These are phyloP conservation scores for Leptopilina boulardi DNA, from an alignment of 1,140 invertebrate genomes.

Conservation along the genomic window DNA sequence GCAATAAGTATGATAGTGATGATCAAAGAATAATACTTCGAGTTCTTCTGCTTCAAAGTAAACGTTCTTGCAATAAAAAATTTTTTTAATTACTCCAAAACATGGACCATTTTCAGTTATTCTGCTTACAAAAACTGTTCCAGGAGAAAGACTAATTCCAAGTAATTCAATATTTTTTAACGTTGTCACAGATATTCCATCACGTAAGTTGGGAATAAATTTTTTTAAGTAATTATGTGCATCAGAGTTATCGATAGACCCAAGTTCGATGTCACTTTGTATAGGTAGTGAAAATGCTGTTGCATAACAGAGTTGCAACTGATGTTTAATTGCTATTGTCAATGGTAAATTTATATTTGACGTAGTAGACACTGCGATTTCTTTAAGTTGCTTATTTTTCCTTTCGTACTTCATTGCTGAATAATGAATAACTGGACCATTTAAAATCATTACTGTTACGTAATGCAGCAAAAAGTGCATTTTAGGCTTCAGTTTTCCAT, in stretches of 20 bases:
- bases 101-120: slow-evolving; percentile 31
- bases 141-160: slow-evolving; percentile 34
- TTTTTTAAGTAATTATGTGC: slow-evolving; percentile 14
- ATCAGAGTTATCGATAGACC: slow-evolving; percentile 35
- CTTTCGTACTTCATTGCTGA: neutral
- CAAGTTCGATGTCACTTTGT: slow-evolving; percentile 32
- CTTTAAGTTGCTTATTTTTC: slow-evolving; percentile 11
- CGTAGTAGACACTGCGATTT: neutral
- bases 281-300: slow-evolving; percentile 16
- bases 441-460: too few species aligned
- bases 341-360: neutral
- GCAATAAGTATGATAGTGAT: slow-evolving; percentile 37
- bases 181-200: slow-evolving; percentile 8
- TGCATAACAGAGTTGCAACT: slow-evolving; percentile 35
- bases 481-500: too few species aligned
- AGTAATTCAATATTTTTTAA: slow-evolving; percentile 41
- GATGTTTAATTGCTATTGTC: neutral
- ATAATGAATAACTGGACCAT: too few species aligned
- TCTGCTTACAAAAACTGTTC: slow-evolving; percentile 37
- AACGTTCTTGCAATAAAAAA: slow-evolving; percentile 33
- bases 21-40: slow-evolving; percentile 32
- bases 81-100: slow-evolving; percentile 35
- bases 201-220: slow-evolving; percentile 33
- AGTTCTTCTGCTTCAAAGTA: slow-evolving; percentile 35
- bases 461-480: too few species aligned